Base-by-base conservation (phyloP, 2,113 vertebrate genomes). In the Sminthopsis crassicaudata region DNA sequence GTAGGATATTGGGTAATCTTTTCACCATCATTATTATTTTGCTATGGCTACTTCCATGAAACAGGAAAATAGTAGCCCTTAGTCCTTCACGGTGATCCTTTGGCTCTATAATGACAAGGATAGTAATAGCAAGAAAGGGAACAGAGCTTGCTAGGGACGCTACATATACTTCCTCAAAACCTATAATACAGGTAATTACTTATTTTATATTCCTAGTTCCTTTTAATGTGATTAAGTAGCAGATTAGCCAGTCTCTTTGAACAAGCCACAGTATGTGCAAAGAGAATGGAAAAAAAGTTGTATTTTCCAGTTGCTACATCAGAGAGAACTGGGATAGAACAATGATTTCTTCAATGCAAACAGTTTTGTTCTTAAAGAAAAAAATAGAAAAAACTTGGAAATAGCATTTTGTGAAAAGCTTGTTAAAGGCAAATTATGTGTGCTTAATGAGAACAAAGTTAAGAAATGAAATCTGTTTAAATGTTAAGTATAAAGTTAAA, bases 181-280 rank as follows among this genome's bases (percentile, higher is more conserved):
- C 36, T 76, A 25, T 76, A 84, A 84, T n/a, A 42, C 67, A 84
- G 67, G 36, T n/a, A 42, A 42, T 84, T 84, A 1, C 36, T 42
- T 42, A 84, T n/a, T 84, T 84, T 84, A 22, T 84, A 84, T 42
- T 42, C 16, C 16, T n/a, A 84, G 16, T 42, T 84, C 19, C 67
- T n/a, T 84, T 7, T 84, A 16, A 84, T 84, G 51, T 96, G 96
- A 93, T 96, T 97, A 97, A 96, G 96, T 93, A 92, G 95, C 95
- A 97, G 97, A 96, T 97, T 96, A 96, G 94, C 96, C 97, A 90
- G 84, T 53, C 54, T 90, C 60, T 91, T 92, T 96, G 93, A 94
- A 93, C 36, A 54, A 95, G 46, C 84, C 91, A 95, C 22, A 91
- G 93, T 94, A n/a, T 76, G 36, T 76, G 16, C 30, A 76, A 84